Conservation (phyloP, 1,140 invertebrate genomes). For the Drosophila navojoa region DNA sequence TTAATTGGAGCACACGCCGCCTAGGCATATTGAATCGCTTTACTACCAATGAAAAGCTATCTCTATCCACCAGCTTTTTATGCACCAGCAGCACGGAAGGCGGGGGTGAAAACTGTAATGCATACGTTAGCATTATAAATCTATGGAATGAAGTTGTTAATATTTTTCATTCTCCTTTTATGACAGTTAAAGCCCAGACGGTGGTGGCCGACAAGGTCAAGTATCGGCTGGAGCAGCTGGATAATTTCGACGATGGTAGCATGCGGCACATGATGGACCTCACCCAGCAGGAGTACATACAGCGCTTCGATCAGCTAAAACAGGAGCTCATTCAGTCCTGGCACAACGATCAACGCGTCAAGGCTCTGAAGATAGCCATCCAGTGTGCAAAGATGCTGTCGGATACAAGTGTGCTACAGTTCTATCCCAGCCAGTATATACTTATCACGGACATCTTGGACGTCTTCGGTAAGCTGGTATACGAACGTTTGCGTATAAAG, state of each 20-base stretch:
- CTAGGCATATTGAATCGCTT: constrained; percentile 92
- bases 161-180: neutral
- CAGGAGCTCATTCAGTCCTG: constrained; percentile 95
- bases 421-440: constrained; percentile 99
- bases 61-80: constrained; percentile 94
- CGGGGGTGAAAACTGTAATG: constrained; percentile 67
- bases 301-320: constrained; percentile 94
- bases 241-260: constrained; percentile 96
- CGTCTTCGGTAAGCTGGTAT: constrained; percentile 97
- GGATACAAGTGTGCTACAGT: constrained; percentile 94
- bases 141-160: constrained; percentile 73
- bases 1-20: constrained; percentile 91
- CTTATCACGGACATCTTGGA: constrained; percentile 97
- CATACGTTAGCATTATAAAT: constrained; percentile 48
- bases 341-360: constrained; percentile 97
- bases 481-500: constrained; percentile 93
- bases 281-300: constrained; percentile 95
- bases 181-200: constrained; percentile 90
- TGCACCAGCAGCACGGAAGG: constrained; percentile 49
- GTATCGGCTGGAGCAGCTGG: constrained; percentile 95
- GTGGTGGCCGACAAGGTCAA: constrained; percentile 95
- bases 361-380: constrained; percentile 97
- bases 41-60: constrained; percentile 95
- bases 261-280: constrained; percentile 94
- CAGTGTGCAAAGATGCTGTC: constrained; percentile 97